phyloP scores from a whole-genome alignment of 30 jellyfish, hydroid and myxozoan species.

The Turritopsis rubra region DNA sequence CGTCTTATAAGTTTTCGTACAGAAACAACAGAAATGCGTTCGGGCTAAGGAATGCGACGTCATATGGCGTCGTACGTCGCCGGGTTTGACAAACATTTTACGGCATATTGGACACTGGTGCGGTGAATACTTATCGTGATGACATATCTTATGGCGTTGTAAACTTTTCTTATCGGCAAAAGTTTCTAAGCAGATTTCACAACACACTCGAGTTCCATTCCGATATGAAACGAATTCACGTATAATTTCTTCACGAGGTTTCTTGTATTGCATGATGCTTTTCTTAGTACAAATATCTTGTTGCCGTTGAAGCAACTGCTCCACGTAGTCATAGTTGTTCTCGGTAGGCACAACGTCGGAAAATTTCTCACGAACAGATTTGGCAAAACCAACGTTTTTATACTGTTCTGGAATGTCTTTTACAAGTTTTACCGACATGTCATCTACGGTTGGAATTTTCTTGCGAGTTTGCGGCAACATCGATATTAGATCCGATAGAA shows the following conservation, averaged over 20 bases:
- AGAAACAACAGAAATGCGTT: background rate
- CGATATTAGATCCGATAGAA: background rate
- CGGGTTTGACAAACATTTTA: constrained; percentile 13
- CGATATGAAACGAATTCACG: constrained; percentile 12
- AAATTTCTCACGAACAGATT: constrained; percentile 7
- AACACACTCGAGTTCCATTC: constrained; percentile 7
- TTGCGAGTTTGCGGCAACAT: background rate
- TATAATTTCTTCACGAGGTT: background rate
- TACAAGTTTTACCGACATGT: background rate
- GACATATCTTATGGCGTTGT: constrained; percentile 6
- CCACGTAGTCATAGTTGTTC: constrained; percentile 1
- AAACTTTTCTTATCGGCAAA: constrained; percentile 11
- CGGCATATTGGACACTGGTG: constrained; percentile 10
- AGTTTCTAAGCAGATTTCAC: background rate
- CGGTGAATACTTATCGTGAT: constrained; percentile 11
- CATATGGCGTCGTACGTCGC: constrained; percentile 18
- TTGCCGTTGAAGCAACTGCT: background rate
- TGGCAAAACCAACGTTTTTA: constrained; percentile 5
- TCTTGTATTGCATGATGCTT: background rate
- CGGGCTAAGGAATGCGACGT: constrained; percentile 3
- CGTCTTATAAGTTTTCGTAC: constrained; percentile 2
- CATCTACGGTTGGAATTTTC: background rate
- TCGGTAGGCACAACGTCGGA: constrained; percentile 6
- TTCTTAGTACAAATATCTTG: background rate
- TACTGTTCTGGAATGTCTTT: constrained; percentile 16